These are phyloP conservation scores for Saccostrea glomerata DNA, from an alignment of 1,140 invertebrate species.

Conservation along the genomic window DNA sequence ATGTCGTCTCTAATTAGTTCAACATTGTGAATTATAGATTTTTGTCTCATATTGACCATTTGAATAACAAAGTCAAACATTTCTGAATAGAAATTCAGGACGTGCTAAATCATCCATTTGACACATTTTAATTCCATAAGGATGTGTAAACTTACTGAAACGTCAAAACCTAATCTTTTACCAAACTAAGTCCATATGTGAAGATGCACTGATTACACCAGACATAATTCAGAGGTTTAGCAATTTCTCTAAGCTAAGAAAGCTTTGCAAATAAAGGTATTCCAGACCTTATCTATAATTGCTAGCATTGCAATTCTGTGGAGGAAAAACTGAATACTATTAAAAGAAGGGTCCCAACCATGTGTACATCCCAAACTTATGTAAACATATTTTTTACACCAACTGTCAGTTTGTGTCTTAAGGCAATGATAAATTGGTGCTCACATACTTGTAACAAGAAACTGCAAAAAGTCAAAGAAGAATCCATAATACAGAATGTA, in stretches of 20 bases:
- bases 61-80: neutral
- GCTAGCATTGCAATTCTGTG: no score
- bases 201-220: neutral
- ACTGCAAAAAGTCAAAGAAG: neutral
- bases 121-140: neutral
- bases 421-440: neutral
- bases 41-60: conserved; percentile 19
- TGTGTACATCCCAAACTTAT: no score
- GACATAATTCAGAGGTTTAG: neutral
- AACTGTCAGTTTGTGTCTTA: neutral
- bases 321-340: no score
- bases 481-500: neutral
- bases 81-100: neutral
- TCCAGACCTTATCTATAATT: no score
- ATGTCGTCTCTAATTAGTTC: neutral
- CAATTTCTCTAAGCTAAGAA: no score
- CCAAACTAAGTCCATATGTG: neutral
- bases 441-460: neutral
- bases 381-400: neutral
- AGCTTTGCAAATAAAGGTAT: no score
- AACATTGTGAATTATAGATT: conserved; percentile 24
- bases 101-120: neutral
- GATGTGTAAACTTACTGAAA: neutral
- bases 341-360: no score
- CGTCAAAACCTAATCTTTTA: neutral